Evolutionary conservation across 2,797 vertebrate species (phyloP).

Genomic region (Thunnus albacares): DNA sequence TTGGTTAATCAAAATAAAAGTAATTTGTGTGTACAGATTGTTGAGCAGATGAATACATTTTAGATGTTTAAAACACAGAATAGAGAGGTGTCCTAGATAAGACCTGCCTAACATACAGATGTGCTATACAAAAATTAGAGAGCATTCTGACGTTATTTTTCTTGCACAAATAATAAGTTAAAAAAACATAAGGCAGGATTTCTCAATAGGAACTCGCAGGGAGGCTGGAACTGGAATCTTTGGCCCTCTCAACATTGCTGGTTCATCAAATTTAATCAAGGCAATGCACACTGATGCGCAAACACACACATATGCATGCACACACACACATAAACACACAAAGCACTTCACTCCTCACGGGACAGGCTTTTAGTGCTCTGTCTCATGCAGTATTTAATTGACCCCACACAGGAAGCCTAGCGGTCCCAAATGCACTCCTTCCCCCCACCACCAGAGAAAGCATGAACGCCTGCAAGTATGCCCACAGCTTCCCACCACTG

Average conservation of each 20-base stretch:
- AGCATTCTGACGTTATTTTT: background rate
- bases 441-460: conserved; percentile 75
- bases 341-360: conserved; percentile 84
- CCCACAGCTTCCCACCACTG: conserved; percentile 68
- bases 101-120: conserved; percentile 12
- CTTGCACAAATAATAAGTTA: background rate
- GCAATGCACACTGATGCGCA: conserved; percentile 79
- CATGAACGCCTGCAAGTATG: conserved; percentile 73
- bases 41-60: background rate
- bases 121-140: background rate
- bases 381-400: conserved; percentile 92
- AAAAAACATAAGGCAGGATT: conserved; percentile 1
- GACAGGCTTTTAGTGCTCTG: conserved; percentile 90
- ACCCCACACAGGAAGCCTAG: conserved; percentile 89
- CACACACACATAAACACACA: conserved; percentile 68
- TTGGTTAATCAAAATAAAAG: conserved; percentile 14
- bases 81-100: conserved; percentile 32
- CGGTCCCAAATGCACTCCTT: conserved; percentile 86
- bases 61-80: conserved; percentile 12
- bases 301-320: conserved; percentile 49
- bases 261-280: conserved; percentile 88
- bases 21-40: background rate
- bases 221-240: conserved; percentile 60
- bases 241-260: conserved; percentile 77
- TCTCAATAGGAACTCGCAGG: conserved; percentile 52